Conservation (phyloP, 1,140 invertebrate species). For the Solenopsis fugax region DNA sequence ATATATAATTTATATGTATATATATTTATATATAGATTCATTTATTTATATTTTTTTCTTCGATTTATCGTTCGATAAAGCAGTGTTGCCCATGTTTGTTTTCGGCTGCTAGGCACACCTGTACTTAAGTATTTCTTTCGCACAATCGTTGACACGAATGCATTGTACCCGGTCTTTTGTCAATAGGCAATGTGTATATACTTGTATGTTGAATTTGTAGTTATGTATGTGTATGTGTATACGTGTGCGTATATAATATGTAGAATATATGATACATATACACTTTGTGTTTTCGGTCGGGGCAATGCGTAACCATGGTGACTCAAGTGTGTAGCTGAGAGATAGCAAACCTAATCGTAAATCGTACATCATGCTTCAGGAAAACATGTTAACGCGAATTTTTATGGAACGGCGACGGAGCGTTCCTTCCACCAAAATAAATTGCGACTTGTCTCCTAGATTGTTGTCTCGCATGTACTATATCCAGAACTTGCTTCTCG, state of each 20-base stretch:
- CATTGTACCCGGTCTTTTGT: constrained; percentile 74
- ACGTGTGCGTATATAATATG: constrained; percentile 37
- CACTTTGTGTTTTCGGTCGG: constrained; percentile 72
- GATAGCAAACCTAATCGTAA: constrained; percentile 45
- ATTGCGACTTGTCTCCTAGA: background rate
- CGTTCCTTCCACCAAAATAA: constrained; percentile 1
- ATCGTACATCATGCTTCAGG: constrained; percentile 34
- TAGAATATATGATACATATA: constrained; percentile 71
- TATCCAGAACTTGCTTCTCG: constrained; percentile 10
- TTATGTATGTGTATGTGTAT: constrained; percentile 12
- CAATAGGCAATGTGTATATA: constrained; percentile 42
- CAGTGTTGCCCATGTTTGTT: constrained; percentile 78
- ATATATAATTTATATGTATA: constrained; percentile 82
- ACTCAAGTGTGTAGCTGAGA: constrained; percentile 64
- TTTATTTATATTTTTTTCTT: constrained; percentile 83
- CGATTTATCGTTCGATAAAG: constrained; percentile 81
- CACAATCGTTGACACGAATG: constrained; percentile 78
- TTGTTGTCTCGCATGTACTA: background rate
- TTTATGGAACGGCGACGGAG: constrained; percentile 4
- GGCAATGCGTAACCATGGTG: constrained; percentile 73
- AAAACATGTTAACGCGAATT: constrained; percentile 22
- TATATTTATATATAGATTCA: constrained; percentile 81
- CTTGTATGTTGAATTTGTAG: constrained; percentile 35
- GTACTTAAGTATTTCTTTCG: constrained; percentile 78
- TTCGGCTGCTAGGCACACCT: constrained; percentile 80